Conservation (phyloP, 1,140 invertebrate species). For the Megathymus violae region DNA sequence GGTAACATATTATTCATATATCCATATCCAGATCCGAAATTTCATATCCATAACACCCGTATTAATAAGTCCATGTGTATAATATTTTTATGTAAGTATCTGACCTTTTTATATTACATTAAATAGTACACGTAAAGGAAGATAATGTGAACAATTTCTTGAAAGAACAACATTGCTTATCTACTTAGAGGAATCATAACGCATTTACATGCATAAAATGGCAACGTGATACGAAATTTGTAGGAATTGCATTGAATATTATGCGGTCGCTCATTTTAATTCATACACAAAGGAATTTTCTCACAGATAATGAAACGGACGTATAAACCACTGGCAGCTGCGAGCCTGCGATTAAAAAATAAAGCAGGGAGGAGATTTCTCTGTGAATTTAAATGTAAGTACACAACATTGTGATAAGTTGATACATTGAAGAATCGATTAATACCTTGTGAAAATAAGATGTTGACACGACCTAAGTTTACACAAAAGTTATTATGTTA, state of each 20-base stretch:
- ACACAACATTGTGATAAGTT: neutral
- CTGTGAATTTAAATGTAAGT: constrained; percentile 18
- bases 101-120: neutral
- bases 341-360: constrained; percentile 52
- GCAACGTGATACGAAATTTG: constrained; percentile 22
- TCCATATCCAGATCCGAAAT: no score
- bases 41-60: no score
- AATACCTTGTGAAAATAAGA: no score
- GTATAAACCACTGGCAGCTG: constrained; percentile 64
- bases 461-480: no score
- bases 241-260: constrained; percentile 43
- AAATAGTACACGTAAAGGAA: neutral
- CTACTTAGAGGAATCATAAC: constrained; percentile 27
- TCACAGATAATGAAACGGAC: constrained; percentile 51
- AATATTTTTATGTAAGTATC: no score
- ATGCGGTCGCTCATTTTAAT: constrained; percentile 26
- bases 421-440: no score
- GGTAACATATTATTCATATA: no score
- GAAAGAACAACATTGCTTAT: constrained; percentile 22
- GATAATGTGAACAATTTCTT: constrained; percentile 19
- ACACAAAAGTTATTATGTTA: no score
- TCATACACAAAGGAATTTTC: constrained; percentile 46
- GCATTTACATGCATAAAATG: constrained; percentile 35
- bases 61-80: no score
- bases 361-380: constrained; percentile 22